Base-by-base conservation (phyloP, 2,797 vertebrate genomes). In the Rhinogobio ventralis region DNA sequence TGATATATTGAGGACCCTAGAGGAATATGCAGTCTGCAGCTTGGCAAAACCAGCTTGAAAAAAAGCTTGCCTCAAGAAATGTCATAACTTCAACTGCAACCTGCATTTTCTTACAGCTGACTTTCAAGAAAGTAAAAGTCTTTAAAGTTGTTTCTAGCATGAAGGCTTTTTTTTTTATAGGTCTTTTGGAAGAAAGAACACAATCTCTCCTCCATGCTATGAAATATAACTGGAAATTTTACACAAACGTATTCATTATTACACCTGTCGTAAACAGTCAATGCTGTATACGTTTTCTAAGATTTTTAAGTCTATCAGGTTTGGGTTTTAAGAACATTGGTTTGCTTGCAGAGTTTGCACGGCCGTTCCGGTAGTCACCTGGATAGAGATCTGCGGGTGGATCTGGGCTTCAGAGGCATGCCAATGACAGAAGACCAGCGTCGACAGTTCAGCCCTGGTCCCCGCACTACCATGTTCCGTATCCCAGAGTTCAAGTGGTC, bases 401-500 rank as follows among this genome's bases (percentile, higher is more conserved):
- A 98, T 64, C 89, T 98, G 92, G 86, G 77, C 23, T 89, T 89
- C 69, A 79, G 88, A 36, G 86, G 67, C 19, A 73, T 86, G 86
- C 86, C 86, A 7, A 81, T 88, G 87, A 88, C 64, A 1, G 87
- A 99, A 88, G 98, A 99, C 82, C 98, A 99, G 89, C 93, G 98
- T 1, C 95, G 97, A 2, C 98, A 99, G 94, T 99, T 99, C 92
- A 99, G 98, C 91, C 98, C 98, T 0, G 98, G 98, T 36, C 98
- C 98, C 0, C 97, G 98, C 85, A 99, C 98, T 3, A 99, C 98
- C 7, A 99, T 99, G 98, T 99, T 99, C 91, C 98, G 98, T 60
- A 99, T 99, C 91, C 98, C 98, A 8, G 98, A 99, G 90, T 99
- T 99, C 93, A 99, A 99, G 87, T 99, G 98, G 98, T 99, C 98